phyloP scores from a whole-genome alignment of 2,888 invertebrate genomes.

The Pachliopta kotzebuea region DNA sequence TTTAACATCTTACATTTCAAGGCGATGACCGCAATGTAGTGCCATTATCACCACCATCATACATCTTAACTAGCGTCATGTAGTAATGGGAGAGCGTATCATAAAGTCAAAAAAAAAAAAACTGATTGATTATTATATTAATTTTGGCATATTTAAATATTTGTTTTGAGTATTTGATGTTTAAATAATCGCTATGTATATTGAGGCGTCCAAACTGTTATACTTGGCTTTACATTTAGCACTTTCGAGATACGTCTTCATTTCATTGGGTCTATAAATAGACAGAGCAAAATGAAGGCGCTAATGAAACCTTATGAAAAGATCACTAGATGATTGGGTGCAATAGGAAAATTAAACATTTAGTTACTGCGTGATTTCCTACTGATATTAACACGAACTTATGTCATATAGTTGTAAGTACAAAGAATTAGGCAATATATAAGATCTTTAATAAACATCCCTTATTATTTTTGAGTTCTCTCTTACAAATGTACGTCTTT shows the following conservation, averaged over 20 bases:
- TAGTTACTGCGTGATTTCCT: constrained; percentile 11
- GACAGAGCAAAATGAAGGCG: constrained; percentile 2
- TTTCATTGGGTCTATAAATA: constrained; percentile 8
- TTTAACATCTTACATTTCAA: no score
- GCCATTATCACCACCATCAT: no score
- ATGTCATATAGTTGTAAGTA: background rate
- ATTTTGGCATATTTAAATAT: no score
- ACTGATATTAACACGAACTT: background rate
- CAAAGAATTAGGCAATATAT: background rate
- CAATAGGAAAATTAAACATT: constrained; percentile 19
- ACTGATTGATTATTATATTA: no score
- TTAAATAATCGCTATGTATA: no score
- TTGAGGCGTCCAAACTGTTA: constrained; percentile 1
- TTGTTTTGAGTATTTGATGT: no score
- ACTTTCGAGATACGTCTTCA: background rate
- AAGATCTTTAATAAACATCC: background rate
- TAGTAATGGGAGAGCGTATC: no score
- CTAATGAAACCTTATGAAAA: constrained; percentile 23
- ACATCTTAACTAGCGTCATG: no score
- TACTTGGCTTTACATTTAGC: background rate
- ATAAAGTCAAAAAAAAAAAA: no score
- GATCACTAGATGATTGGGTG: constrained; percentile 9
- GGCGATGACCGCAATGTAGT: no score
- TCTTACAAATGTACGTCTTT: no score
- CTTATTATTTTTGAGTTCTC: background rate